Evolutionary conservation across 2,888 invertebrate species (phyloP).

Genomic region (Gnatocerus cornutus): DNA sequence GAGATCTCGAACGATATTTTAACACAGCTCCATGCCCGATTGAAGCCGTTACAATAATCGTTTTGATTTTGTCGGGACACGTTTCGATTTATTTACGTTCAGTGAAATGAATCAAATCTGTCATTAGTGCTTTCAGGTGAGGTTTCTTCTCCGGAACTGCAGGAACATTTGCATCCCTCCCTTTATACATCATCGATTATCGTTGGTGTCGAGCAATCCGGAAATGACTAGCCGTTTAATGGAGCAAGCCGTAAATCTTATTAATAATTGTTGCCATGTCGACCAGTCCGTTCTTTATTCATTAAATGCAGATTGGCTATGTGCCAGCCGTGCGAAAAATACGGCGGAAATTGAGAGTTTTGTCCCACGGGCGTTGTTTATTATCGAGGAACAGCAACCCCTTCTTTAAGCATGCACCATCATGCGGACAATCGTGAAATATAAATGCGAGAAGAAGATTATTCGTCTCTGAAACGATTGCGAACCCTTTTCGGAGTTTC

Average conservation of each 20-base stretch:
- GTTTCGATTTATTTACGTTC: neutral
- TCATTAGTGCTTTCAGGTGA: slow-evolving; percentile 21
- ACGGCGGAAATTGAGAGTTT: slow-evolving; percentile 66
- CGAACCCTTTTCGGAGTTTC: neutral
- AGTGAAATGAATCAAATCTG: slow-evolving; percentile 9
- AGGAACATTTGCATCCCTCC: slow-evolving; percentile 11
- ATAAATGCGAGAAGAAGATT: slow-evolving; percentile 53
- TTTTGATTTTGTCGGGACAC: slow-evolving; percentile 2
- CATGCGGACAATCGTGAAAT: slow-evolving; percentile 53
- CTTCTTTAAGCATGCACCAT: slow-evolving; percentile 58
- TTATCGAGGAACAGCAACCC: slow-evolving; percentile 64
- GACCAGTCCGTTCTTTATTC: slow-evolving; percentile 54
- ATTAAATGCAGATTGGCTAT: slow-evolving; percentile 58
- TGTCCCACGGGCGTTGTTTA: slow-evolving; percentile 65
- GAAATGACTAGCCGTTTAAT: slow-evolving; percentile 60
- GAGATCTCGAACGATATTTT: slow-evolving; percentile 16
- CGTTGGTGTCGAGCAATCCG: slow-evolving; percentile 49
- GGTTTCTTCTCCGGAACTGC: slow-evolving; percentile 3
- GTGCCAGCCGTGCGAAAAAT: slow-evolving; percentile 54
- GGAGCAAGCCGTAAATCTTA: slow-evolving; percentile 60
- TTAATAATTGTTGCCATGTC: slow-evolving; percentile 58
- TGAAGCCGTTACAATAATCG: slow-evolving; percentile 9
- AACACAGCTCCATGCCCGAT: slow-evolving; percentile 13
- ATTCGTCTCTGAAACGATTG: slow-evolving; percentile 11
- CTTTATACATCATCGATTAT: slow-evolving; percentile 54